These are phyloP conservation scores for Apamea monoglypha DNA, from an alignment of 2,888 invertebrate species.

Conservation along the genomic window DNA sequence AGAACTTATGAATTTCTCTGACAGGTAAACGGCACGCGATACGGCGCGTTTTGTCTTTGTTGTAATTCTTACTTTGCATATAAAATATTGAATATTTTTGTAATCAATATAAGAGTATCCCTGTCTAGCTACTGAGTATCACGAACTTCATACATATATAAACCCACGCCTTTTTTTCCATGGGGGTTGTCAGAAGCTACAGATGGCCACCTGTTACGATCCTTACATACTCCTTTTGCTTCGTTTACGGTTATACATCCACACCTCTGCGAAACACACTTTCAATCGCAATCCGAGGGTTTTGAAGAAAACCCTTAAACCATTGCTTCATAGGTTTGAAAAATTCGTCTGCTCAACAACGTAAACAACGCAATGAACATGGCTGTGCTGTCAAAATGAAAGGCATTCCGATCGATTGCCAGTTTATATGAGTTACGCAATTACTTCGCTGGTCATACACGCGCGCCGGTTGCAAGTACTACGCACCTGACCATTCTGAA, in stretches of 20 bases:
- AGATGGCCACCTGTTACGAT: neutral
- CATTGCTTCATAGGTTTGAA: neutral
- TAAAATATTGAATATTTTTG: constrained; percentile 14
- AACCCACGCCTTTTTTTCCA: too few relatives aligned
- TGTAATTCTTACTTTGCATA: constrained; percentile 19
- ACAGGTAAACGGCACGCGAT: constrained; percentile 54
- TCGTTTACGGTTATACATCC: neutral
- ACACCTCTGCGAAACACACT: neutral
- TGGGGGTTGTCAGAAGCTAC: neutral
- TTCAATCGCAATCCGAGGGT: neutral
- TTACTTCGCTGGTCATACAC: too few relatives aligned
- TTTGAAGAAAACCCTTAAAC: neutral
- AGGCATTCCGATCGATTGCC: neutral
- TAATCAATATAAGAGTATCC: neutral
- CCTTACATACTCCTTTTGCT: too few relatives aligned
- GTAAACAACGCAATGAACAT: neutral
- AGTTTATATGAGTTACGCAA: neutral
- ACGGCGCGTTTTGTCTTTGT: constrained; percentile 18
- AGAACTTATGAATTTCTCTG: constrained; percentile 52
- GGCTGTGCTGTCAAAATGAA: neutral
- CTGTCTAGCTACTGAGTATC: too few relatives aligned
- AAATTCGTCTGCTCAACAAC: neutral
- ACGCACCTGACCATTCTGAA: too few relatives aligned
- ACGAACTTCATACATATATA: neutral
- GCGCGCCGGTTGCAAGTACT: too few relatives aligned